Percentiles rank a stretch among this genome's conserved stretches.
These are phyloP conservation scores for Morinoia aosen DNA, from an alignment of 2,888 invertebrate species.

Conservation along the genomic window DNA sequence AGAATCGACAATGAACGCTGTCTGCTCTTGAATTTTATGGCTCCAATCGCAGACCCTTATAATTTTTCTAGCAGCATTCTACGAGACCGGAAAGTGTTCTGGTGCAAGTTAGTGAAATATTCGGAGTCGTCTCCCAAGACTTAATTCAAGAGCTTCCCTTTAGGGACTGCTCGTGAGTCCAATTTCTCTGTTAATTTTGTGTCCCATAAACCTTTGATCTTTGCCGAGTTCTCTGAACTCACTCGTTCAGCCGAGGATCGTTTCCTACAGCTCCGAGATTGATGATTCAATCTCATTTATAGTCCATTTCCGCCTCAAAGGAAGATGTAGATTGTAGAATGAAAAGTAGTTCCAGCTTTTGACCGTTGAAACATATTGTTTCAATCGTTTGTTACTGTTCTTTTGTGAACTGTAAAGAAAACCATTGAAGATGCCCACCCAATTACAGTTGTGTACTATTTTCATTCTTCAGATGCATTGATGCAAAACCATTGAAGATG, in stretches of 20 bases:
- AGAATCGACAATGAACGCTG: neutral
- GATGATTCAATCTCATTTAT: neutral
- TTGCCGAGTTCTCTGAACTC: neutral
- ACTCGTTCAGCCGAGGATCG: neutral
- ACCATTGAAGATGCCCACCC: no score
- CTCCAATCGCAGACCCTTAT: neutral
- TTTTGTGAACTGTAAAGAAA: no score
- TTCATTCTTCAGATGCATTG: no score
- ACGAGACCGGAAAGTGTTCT: neutral
- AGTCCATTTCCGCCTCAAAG: neutral
- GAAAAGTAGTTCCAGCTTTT: neutral
- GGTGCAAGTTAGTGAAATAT: neutral
- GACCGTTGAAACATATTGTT: neutral
- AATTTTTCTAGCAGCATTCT: neutral
- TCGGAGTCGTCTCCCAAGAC: neutral
- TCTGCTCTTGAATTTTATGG: neutral
- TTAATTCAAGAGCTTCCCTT: neutral
- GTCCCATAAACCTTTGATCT: neutral
- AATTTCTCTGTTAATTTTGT: constrained; percentile 32
- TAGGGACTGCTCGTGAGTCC: neutral
- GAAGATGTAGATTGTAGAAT: neutral
- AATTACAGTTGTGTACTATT: no score
- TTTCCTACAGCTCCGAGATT: neutral
- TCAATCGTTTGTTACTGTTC: no score
- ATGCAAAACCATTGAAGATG: no score